Evolutionary conservation across 2,797 vertebrate species (phyloP).

Genomic region (Buceros bicornis): DNA sequence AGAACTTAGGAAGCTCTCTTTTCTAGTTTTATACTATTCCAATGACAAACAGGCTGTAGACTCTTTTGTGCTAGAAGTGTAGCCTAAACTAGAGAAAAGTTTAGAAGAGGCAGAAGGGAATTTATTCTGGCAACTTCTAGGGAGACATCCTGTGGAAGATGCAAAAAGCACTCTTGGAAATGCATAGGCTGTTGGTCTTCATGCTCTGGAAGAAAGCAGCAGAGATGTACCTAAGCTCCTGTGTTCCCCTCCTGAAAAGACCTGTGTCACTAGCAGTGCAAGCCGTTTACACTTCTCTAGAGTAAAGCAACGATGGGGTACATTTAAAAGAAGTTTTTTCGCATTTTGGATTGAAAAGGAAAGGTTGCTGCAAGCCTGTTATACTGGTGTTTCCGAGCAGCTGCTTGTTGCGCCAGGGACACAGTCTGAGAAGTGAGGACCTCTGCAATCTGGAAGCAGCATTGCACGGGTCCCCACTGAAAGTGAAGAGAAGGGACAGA

Average conservation of each 20-base stretch:
- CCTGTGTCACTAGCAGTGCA: neutral
- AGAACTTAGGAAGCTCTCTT: neutral
- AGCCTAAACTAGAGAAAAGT: neutral
- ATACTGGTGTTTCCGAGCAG: neutral
- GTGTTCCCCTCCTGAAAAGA: neutral
- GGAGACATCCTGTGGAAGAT: neutral
- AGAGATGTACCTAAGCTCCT: neutral
- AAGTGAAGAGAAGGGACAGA: neutral
- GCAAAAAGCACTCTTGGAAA: neutral
- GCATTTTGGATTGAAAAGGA: neutral
- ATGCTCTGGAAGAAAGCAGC: neutral
- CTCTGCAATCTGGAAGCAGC: neutral
- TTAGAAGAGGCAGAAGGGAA: neutral
- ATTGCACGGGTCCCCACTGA: neutral
- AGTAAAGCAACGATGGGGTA: neutral
- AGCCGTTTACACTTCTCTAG: neutral
- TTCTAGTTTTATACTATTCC: neutral
- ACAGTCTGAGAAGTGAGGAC: neutral
- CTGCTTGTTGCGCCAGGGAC: neutral
- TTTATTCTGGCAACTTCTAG: neutral
- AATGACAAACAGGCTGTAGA: neutral
- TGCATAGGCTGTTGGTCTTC: neutral
- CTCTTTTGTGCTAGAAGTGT: neutral
- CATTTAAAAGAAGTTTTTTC: neutral
- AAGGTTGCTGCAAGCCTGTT: neutral